phyloP scores from a whole-genome alignment of 2,888 invertebrate genomes.

The Macropis europaea region DNA sequence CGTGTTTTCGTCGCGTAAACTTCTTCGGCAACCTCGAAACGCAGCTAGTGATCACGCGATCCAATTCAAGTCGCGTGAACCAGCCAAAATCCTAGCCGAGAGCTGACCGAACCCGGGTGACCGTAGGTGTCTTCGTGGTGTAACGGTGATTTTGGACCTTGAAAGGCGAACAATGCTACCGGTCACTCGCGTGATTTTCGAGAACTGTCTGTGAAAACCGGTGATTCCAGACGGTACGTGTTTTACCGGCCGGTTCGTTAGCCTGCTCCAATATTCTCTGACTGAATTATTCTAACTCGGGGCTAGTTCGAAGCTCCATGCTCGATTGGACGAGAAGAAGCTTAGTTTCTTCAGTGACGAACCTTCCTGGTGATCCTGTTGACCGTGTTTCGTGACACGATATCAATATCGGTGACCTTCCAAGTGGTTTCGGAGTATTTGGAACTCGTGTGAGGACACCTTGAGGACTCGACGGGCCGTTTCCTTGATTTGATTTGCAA shows the following conservation, averaged over 20 bases:
- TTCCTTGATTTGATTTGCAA: no score
- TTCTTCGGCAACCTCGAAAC: slow-evolving; percentile 7
- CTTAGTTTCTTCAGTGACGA: no score
- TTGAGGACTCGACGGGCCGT: no score
- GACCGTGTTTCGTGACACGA: slow-evolving; percentile 1
- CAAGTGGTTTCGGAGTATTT: not conserved
- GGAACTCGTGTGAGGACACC: not conserved
- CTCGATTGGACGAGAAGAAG: no score
- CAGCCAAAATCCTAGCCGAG: not conserved
- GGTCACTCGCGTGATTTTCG: not conserved
- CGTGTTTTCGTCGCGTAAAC: slow-evolving; percentile 17
- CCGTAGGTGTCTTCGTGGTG: no score
- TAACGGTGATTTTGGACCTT: not conserved
- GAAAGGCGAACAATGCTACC: not conserved
- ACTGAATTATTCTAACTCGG: no score
- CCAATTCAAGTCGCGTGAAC: no score
- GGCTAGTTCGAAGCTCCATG: no score
- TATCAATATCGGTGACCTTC: slow-evolving; percentile 9
- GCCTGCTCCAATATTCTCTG: no score
- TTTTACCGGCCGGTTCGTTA: no score
- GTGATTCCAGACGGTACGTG: not conserved
- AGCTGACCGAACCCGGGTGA: no score
- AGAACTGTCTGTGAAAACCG: not conserved
- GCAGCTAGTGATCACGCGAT: slow-evolving; percentile 8
- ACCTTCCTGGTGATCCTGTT: no score